These are phyloP conservation scores for Mesorhabditis spiculigera DNA, from an alignment of 2,888 invertebrate genomes.

Conservation along the genomic window DNA sequence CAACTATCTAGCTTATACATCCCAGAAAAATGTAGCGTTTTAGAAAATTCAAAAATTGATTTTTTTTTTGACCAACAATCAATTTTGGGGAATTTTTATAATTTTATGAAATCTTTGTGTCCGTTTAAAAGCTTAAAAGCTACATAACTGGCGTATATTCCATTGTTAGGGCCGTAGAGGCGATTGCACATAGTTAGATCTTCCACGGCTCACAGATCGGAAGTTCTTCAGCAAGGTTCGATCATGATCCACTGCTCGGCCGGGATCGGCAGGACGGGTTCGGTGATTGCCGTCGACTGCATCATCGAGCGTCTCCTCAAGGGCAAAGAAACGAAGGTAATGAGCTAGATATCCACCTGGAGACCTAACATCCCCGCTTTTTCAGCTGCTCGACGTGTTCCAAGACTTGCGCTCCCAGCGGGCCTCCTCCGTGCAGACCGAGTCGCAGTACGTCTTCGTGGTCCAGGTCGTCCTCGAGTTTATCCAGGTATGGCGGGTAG, in stretches of 20 bases:
- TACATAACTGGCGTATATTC: no score
- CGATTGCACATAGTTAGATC: background rate
- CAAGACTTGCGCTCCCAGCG: conserved; percentile 13
- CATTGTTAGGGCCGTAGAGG: no score
- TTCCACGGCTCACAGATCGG: background rate
- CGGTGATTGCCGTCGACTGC: conserved; percentile 12
- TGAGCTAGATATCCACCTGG: background rate
- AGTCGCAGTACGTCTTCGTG: conserved; percentile 15
- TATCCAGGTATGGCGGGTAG: conserved; percentile 7
- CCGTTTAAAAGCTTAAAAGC: no score
- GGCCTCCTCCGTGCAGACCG: conserved; percentile 16
- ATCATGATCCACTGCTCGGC: conserved; percentile 16
- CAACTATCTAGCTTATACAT: no score
- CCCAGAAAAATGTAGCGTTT: no score
- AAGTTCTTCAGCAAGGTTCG: background rate
- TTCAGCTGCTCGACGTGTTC: conserved; percentile 11
- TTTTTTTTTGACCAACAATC: no score
- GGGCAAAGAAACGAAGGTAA: background rate
- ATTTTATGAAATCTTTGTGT: no score
- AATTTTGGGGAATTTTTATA: no score
- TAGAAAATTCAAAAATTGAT: no score
- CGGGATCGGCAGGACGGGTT: conserved; percentile 15
- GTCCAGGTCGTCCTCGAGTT: conserved; percentile 7
- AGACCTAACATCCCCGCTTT: background rate
- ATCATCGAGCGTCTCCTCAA: conserved; percentile 11